Percentiles rank a stretch among this genome's conserved stretches.
Conservation (phyloP, 2,113 vertebrate genomes). For the Orientallactaga bullata region DNA sequence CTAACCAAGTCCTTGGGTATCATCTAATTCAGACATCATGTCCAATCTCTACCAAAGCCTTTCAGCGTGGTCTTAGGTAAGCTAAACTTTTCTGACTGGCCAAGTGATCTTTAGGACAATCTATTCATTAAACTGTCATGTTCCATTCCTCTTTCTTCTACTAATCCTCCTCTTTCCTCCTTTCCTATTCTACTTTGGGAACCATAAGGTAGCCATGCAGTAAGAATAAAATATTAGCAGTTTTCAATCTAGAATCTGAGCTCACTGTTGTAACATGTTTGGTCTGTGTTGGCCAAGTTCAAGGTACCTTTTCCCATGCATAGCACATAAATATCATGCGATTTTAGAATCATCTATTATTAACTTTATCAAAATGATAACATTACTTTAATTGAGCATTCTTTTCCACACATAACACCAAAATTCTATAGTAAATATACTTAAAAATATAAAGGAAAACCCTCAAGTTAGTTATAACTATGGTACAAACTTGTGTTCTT, state of each 20-base stretch:
- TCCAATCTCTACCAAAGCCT: neutral
- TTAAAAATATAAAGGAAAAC: conserved; percentile 1
- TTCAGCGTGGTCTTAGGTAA: neutral
- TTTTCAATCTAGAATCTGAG: neutral
- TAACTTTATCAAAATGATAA: neutral
- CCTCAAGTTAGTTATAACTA: neutral
- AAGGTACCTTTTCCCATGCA: neutral
- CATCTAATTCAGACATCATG: neutral
- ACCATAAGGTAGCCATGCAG: neutral
- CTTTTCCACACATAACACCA: neutral
- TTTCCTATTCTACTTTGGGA: neutral
- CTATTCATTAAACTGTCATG: neutral
- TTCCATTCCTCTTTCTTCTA: neutral
- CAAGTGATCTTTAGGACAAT: neutral
- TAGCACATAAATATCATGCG: neutral
- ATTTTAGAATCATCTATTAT: neutral
- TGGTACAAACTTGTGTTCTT: neutral
- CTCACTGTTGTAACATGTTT: neutral
- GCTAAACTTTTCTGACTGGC: neutral
- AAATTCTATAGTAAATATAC: neutral
- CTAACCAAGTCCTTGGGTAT: neutral
- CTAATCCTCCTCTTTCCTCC: neutral
- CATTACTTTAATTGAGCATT: neutral
- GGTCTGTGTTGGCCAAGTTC: neutral
- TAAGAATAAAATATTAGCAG: neutral